Conservation (phyloP, 2,113 vertebrate species). For the Pelecanus crispus region DNA sequence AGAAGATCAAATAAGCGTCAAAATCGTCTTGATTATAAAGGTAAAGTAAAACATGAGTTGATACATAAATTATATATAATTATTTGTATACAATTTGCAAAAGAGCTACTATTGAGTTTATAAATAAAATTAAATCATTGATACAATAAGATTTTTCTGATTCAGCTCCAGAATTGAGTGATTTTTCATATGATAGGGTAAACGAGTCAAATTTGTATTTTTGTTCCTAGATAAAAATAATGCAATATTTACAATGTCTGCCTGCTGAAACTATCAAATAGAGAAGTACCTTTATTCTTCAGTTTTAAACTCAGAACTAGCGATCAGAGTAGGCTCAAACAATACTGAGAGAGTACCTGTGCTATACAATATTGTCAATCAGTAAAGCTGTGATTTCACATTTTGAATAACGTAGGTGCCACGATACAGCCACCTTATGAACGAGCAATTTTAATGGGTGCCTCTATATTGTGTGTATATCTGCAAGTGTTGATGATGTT, state of each 20-base stretch:
- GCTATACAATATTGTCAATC: not conserved
- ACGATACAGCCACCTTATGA: not conserved
- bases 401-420: not conserved
- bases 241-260: not conserved
- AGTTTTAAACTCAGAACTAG: not conserved
- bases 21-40: not conserved
- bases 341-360: not conserved
- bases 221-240: not conserved
- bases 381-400: not conserved
- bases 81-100: not conserved
- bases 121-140: not conserved
- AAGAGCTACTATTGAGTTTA: not conserved
- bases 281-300: not conserved
- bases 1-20: not conserved
- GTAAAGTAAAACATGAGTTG: not conserved
- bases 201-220: not conserved
- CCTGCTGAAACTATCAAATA: not conserved
- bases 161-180: not conserved
- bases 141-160: not conserved
- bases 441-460: not conserved
- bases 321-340: not conserved
- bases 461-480: not conserved
- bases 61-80: not conserved
- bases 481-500: not conserved
- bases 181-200: not conserved